phyloP scores from a whole-genome alignment of 2,797 vertebrate species.

The Neostethus bicornis region DNA sequence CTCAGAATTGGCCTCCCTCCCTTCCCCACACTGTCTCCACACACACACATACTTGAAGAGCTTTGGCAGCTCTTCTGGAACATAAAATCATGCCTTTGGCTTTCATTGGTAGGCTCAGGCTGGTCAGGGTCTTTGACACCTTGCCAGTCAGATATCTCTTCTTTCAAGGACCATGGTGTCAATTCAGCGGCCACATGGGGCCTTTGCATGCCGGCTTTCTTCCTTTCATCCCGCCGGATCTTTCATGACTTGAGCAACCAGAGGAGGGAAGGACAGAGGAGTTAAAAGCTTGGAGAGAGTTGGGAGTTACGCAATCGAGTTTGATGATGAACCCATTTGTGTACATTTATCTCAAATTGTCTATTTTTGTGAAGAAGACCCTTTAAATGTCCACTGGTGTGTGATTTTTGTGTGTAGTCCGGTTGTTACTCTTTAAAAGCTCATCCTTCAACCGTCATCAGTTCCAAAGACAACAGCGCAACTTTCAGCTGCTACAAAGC shows the following conservation, averaged over 20 bases:
- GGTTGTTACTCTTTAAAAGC: constrained; percentile 63
- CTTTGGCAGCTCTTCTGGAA: constrained; percentile 68
- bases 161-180: constrained; percentile 59
- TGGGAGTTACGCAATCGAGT: constrained; percentile 28
- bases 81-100: constrained; percentile 68
- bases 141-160: constrained; percentile 68
- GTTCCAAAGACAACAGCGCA: constrained; percentile 70
- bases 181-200: constrained; percentile 46
- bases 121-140: constrained; percentile 54
- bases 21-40: constrained; percentile 37
- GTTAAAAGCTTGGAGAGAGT: constrained; percentile 16
- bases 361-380: constrained; percentile 47
- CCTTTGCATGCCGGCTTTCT: constrained; percentile 38
- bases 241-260: constrained; percentile 64
- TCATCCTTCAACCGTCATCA: constrained; percentile 60
- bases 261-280: constrained; percentile 19
- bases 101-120: constrained; percentile 42
- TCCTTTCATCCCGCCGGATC: constrained; percentile 64
- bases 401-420: constrained; percentile 72
- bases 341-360: constrained; percentile 39
- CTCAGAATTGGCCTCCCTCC: constrained; percentile 35
- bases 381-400: constrained; percentile 66
- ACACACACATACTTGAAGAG: constrained; percentile 44
- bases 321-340: constrained; percentile 42
- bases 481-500: constrained; percentile 50